A percentile compares a stretch with the other conserved stretches of the same genome.
phyloP scores from a whole-genome alignment of 2,888 invertebrate genomes.

The Latrodectus hesperus region DNA sequence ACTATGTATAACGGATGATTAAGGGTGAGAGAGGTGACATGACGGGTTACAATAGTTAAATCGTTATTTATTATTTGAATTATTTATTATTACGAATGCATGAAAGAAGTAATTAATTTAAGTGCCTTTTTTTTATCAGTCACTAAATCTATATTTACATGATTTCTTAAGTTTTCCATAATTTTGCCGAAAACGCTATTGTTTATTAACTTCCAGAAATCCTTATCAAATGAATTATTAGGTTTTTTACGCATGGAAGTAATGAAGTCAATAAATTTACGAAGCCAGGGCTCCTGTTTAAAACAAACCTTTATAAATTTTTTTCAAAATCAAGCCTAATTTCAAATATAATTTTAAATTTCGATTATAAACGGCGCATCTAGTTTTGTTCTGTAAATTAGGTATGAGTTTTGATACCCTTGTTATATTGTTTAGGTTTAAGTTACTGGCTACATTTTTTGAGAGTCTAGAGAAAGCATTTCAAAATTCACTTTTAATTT shows the following conservation, averaged over 20 bases:
- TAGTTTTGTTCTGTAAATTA: neutral
- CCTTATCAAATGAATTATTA: neutral
- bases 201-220: neutral
- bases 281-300: neutral
- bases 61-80: slow-evolving; percentile 22
- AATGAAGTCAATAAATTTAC: neutral
- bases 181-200: neutral
- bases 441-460: neutral
- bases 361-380: neutral
- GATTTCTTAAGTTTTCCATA: too few relatives aligned
- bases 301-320: neutral
- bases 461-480: neutral
- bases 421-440: neutral
- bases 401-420: neutral
- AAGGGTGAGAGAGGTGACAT: slow-evolving; percentile 38
- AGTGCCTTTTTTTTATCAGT: neutral
- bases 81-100: neutral
- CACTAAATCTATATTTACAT: neutral
- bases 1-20: slow-evolving; percentile 71
- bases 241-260: neutral
- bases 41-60: slow-evolving; percentile 3
- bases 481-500: neutral
- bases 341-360: neutral
- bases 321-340: neutral
- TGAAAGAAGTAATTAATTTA: slow-evolving; percentile 20